A percentile compares a stretch with the other conserved stretches of the same genome.
These are phyloP conservation scores for Sphyrna mokarran DNA, from an alignment of 2,113 vertebrate species.

Conservation along the genomic window DNA sequence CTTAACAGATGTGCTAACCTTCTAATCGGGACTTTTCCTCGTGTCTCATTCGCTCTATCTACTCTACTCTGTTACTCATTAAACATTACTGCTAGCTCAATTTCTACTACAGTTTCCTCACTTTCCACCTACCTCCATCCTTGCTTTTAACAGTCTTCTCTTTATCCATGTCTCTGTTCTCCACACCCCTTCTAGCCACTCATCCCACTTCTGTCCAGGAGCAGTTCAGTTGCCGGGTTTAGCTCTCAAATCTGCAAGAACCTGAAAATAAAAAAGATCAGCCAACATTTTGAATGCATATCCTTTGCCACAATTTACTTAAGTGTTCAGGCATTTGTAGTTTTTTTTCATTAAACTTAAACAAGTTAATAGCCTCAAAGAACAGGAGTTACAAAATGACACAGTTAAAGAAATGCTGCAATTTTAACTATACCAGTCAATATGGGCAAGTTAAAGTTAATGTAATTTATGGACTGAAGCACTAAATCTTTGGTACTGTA, in stretches of 20 bases:
- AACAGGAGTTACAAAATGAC: not conserved
- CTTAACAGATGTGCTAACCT: not conserved
- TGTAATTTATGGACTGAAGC: not conserved
- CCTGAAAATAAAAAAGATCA: not conserved
- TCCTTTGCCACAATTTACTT: not conserved
- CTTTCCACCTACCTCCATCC: not conserved
- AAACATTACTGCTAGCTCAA: not conserved
- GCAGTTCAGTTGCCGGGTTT: too few relatives aligned
- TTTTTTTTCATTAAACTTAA: not conserved
- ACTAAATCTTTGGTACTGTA: not conserved
- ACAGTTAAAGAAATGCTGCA: not conserved
- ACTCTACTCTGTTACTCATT: not conserved
- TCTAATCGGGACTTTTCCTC: not conserved
- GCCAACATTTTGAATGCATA: not conserved
- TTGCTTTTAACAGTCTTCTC: not conserved
- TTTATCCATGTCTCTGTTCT: not conserved
- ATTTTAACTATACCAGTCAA: not conserved
- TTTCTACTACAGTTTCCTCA: not conserved
- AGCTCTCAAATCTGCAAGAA: too few relatives aligned
- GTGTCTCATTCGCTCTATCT: not conserved
- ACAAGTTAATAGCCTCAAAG: not conserved
- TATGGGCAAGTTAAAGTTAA: not conserved
- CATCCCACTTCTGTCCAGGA: too few relatives aligned
- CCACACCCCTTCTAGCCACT: not conserved
- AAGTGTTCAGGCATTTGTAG: not conserved